Evolutionary conservation across 2,113 vertebrate genomes (phyloP).

Genomic region (Glareola pratincola): DNA sequence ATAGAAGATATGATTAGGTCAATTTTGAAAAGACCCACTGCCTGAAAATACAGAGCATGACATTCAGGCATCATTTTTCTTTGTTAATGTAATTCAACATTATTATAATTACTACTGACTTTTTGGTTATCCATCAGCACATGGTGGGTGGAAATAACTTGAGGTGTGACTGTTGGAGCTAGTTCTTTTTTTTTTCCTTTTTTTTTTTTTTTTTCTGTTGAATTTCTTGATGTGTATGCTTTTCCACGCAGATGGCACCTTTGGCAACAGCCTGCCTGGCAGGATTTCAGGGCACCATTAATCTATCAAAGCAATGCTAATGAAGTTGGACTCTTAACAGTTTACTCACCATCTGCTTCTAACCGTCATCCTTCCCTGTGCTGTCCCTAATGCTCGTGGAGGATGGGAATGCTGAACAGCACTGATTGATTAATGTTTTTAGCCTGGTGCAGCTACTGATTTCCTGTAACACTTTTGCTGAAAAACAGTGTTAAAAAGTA

Average conservation of each 20-base stretch:
- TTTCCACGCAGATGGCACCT: conserved; percentile 64
- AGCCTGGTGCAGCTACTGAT: not conserved
- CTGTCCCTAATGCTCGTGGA: not conserved
- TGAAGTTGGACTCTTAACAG: conserved; percentile 64
- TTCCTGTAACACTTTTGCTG: not conserved
- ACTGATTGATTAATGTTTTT: not conserved
- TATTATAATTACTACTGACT: not conserved
- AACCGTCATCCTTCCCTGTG: conserved; percentile 20
- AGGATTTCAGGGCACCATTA: conserved; percentile 60
- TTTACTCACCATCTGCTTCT: conserved; percentile 65
- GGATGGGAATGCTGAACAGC: not conserved
- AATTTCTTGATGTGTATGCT: conserved; percentile 42
- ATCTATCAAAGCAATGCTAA: conserved; percentile 69
- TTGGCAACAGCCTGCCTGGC: conserved; percentile 58
- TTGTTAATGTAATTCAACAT: not conserved
- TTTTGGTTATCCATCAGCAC: conserved; percentile 9
- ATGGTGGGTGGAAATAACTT: conserved; percentile 46
- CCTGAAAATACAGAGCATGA: not conserved
- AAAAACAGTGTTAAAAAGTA: not conserved
- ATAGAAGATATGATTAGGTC: not conserved
- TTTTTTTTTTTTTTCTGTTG: not conserved
- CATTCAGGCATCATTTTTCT: not conserved
- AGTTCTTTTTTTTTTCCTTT: not conserved
- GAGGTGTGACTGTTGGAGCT: not conserved
- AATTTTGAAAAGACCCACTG: not conserved